A percentile compares a stretch with the other conserved stretches of the same genome.
Conservation (phyloP, 2,113 vertebrate genomes). For the Melospiza georgiana region DNA sequence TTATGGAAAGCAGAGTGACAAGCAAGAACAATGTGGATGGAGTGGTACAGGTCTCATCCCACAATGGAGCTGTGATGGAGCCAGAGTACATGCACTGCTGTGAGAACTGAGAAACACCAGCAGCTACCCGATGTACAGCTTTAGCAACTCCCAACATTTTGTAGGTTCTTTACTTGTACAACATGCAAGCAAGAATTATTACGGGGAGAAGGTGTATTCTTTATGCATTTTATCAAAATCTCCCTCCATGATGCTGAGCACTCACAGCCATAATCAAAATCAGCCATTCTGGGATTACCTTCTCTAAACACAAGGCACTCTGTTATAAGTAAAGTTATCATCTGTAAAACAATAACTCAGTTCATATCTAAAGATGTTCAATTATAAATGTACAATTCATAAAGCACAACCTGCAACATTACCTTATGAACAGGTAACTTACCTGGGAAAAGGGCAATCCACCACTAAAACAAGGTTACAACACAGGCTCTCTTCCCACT, state of each 20-base stretch:
- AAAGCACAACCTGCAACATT: neutral
- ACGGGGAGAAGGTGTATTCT: fast-evolving
- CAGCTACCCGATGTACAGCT: neutral
- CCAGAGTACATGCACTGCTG: fast-evolving
- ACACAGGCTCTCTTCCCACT: neutral
- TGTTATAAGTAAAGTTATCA: neutral
- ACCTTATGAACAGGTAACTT: neutral
- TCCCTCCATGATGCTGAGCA: neutral
- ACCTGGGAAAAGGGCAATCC: neutral
- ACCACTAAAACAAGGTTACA: neutral
- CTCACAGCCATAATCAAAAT: neutral
- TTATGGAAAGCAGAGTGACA: neutral
- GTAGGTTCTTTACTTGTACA: neutral
- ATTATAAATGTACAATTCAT: neutral
- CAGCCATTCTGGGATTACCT: neutral
- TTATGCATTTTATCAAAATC: neutral
- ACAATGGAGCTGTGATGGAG: neutral
- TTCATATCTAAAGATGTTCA: neutral
- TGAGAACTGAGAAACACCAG: neutral
- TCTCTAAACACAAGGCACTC: neutral
- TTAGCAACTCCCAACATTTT: neutral
- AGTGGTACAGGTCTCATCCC: fast-evolving
- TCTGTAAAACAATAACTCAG: neutral
- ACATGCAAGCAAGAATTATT: neutral
- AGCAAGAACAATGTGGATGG: neutral